Percentiles rank a stretch among this genome's conserved stretches.
Evolutionary conservation across 2,113 vertebrate species (phyloP).

Genomic region (Tursiops truncatus): DNA sequence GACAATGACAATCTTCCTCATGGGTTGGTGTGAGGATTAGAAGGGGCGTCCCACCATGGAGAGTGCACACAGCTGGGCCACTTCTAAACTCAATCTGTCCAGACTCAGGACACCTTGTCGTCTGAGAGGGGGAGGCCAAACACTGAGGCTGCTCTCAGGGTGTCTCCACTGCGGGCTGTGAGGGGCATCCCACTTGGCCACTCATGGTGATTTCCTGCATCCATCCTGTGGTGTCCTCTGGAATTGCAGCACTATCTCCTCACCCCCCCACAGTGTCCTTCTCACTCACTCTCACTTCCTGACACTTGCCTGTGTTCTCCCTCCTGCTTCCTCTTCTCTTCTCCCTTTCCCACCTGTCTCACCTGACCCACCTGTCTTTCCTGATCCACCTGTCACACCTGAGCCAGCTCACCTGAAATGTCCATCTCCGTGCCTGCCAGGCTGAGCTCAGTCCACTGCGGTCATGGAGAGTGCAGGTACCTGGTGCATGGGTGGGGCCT

Average conservation of each 20-base stretch:
- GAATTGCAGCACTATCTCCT: not conserved
- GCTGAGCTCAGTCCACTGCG: not conserved
- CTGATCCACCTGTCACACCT: not conserved
- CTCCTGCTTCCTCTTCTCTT: not conserved
- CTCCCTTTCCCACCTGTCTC: not conserved
- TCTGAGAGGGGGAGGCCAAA: not conserved
- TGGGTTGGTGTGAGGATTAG: not conserved
- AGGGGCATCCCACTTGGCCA: fast-evolving
- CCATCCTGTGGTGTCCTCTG: not conserved
- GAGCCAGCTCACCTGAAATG: not conserved
- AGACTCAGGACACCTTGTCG: fast-evolving
- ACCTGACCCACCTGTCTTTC: not conserved
- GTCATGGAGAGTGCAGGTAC: too few species aligned
- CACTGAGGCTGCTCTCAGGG: not conserved
- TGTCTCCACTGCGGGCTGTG: not conserved
- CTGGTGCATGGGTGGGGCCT: not conserved
- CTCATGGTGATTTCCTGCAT: too few species aligned
- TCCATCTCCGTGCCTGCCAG: not conserved
- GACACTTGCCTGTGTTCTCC: not conserved
- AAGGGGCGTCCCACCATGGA: not conserved
- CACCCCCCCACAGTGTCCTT: not conserved
- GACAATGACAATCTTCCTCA: not conserved
- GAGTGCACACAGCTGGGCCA: too few species aligned
- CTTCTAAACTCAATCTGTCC: not conserved
- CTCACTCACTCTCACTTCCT: not conserved